phyloP scores from a whole-genome alignment of 2,113 vertebrate genomes.

The Coptodon bakossiorum region DNA sequence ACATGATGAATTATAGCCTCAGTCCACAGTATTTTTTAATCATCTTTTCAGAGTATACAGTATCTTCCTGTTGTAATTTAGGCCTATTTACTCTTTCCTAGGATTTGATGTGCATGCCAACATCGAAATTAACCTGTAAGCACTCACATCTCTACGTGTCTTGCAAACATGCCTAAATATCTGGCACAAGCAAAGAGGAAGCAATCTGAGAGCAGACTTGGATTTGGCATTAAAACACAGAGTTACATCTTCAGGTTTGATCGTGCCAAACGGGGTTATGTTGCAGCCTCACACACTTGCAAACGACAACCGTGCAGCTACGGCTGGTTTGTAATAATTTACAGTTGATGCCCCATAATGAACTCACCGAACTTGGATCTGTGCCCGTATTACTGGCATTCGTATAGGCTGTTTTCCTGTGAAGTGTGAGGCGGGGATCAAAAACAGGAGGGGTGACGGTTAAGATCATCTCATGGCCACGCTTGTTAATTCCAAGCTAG shows the following conservation, averaged over 20 bases:
- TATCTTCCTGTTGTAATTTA: not conserved
- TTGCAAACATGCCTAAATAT: not conserved
- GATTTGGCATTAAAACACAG: conserved; percentile 2
- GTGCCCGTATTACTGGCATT: not conserved
- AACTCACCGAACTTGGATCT: not conserved
- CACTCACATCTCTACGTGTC: not conserved
- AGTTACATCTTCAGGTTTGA: not conserved
- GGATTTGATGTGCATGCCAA: not conserved
- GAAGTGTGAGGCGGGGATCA: not conserved
- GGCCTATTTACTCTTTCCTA: not conserved
- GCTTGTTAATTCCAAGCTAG: not conserved
- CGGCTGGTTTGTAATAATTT: conserved; percentile 8
- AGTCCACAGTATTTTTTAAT: not conserved
- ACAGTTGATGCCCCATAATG: not conserved
- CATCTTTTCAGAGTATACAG: not conserved
- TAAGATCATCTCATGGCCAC: not conserved
- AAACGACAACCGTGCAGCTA: not conserved
- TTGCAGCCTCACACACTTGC: conserved; percentile 3
- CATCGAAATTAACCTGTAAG: not conserved
- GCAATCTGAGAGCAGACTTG: not conserved
- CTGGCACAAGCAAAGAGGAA: conserved; percentile 17
- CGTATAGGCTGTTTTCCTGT: not conserved
- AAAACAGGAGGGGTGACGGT: not conserved
- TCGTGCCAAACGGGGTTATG: conserved; percentile 4
- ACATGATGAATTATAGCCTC: not conserved